Base-by-base conservation (phyloP, 2,888 invertebrate species). In the Autographa gamma region DNA sequence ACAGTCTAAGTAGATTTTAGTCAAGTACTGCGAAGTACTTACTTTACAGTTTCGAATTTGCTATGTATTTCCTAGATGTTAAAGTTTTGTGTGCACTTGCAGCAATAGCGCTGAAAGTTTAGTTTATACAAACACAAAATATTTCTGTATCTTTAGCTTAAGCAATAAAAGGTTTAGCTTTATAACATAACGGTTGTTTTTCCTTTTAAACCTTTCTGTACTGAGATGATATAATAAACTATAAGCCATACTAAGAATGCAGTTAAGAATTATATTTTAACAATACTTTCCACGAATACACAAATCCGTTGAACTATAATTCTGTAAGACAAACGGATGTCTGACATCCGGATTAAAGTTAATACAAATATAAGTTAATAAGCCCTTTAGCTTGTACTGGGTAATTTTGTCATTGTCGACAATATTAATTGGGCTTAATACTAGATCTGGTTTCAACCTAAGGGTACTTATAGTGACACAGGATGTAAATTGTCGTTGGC, bases 381-480 rank as follows among this genome's bases (percentile, higher is more conserved):
- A 48, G n/a, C 8, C n/a, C 8, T 48, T 38, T 5, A n/a, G n/a
- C n/a, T 1, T 16, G 16, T 48, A n/a, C 16, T 8, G n/a, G n/a
- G 48, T 73, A 63, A 77, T 77, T 69, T 73, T 58, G 16, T 52
- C n/a, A 66, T 76, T 77, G 65, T 65, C 73, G 56, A 38, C 31
- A 16, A n/a, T 48, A 32, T 11, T 62, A 66, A 77, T 58, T 63
- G 69, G 18, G 9, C 25, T 18, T 76, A 65, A 76, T 76, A 43
- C 52, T 54, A 77, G 63, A 38, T 32, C 31, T 32, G 43, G 48
- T 25, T 38, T 38, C 5, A n/a, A 43, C 76, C 63, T 58, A 18
- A n/a, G 41, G 76, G 60, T 58, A 52, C n/a, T 11, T 34, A 31
- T 8, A 34, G 54, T 60, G 77, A 63, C 68, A 67, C 48, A 31